These are phyloP conservation scores for Nyctereutes procyonoides DNA, from an alignment of 2,113 vertebrate species.

Conservation along the genomic window DNA sequence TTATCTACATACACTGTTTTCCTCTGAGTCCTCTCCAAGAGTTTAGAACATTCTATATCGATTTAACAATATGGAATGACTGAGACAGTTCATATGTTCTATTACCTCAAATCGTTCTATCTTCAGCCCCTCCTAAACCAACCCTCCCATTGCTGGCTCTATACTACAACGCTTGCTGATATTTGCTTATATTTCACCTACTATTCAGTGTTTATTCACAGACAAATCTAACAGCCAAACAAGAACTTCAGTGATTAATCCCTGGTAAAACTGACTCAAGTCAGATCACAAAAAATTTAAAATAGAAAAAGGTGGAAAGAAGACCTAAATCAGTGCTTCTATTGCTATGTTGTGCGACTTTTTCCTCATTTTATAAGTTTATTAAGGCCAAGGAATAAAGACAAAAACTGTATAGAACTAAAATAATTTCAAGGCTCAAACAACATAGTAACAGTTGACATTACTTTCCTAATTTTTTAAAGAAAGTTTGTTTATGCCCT, in stretches of 20 bases:
- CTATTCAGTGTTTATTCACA: not conserved
- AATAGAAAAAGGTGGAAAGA: constrained; percentile 53
- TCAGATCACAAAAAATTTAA: constrained; percentile 36
- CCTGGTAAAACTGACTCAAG: not conserved
- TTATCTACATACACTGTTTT: not conserved
- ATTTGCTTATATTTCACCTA: not conserved
- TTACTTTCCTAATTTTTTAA: constrained; percentile 3
- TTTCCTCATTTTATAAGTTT: constrained; percentile 37
- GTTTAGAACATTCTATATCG: not conserved
- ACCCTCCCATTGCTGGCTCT: not conserved
- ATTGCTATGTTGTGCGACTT: not conserved
- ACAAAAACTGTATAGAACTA: constrained; percentile 15
- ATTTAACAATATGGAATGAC: not conserved
- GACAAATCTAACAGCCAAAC: not conserved
- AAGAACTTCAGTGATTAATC: constrained; percentile 46
- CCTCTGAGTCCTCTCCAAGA: not conserved
- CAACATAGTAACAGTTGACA: not conserved
- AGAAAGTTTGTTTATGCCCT: not conserved
- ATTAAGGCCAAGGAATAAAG: constrained; percentile 45
- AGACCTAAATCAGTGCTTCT: constrained; percentile 38
- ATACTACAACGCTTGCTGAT: not conserved
- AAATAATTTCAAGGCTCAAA: not conserved
- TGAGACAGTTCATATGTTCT: not conserved
- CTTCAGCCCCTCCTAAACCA: not conserved
- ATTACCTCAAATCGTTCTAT: not conserved